These are phyloP conservation scores for Spialia ferax DNA, from an alignment of 2,888 invertebrate species.

Conservation along the genomic window DNA sequence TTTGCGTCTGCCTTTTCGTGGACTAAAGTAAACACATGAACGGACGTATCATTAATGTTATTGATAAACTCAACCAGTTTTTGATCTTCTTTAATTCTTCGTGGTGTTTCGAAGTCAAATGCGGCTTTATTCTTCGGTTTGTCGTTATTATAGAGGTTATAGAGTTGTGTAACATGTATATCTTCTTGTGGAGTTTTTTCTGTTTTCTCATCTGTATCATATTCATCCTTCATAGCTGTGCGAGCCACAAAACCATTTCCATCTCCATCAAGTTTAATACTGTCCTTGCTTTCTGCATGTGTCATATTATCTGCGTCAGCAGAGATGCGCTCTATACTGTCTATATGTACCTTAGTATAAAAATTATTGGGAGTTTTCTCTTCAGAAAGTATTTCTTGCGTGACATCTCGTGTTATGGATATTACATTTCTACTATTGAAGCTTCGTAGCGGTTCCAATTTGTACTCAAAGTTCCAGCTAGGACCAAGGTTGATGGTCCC, in stretches of 20 bases:
- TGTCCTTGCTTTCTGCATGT: too few relatives aligned
- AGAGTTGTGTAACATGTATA: constrained; percentile 10
- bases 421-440: not conserved
- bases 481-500: constrained; percentile 28
- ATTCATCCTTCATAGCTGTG: not conserved
- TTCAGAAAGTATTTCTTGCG: too few relatives aligned
- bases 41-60: not conserved
- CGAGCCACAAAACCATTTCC: constrained; percentile 8
- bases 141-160: not conserved
- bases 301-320: too few relatives aligned
- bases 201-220: not conserved
- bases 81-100: constrained; percentile 13
- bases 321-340: not conserved
- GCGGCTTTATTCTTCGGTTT: not conserved
- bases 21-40: not conserved
- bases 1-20: not conserved
- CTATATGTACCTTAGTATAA: not conserved
- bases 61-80: constrained; percentile 1
- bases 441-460: not conserved
- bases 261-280: not conserved
- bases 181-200: not conserved
- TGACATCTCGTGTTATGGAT: not conserved
- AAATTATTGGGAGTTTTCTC: not conserved
- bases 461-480: constrained; percentile 22
- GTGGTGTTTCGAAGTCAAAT: not conserved